Evolutionary conservation across 2,888 invertebrate species (phyloP), one percentile per base, ranked within the genome.

Genomic region (Sarcophaga caerulescens): DNA sequence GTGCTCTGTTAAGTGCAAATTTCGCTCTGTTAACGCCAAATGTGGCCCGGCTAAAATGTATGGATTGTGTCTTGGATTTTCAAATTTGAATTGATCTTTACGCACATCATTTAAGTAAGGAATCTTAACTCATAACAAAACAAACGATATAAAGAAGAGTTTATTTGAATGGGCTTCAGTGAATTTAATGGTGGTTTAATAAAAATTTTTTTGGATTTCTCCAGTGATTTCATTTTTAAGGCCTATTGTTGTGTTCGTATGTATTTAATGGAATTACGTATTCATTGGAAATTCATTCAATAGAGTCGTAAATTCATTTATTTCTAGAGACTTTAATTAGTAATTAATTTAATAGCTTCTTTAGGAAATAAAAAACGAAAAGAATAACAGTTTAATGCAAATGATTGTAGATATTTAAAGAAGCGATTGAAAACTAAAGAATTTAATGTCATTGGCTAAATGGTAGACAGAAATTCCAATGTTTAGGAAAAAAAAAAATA

Each of bases 231-330:
- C 21, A 25, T 75, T 47, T 47, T 57, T 25, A 8, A 63, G 35
- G 35, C 35, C 8, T 62, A 35, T 35, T 35, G 35, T 35, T 8
- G 35, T 35, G 8, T 8, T 10, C 10, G 8, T 14, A 14, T 10
- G 14, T 17, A 23, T 52, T 25, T 45, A 63, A 52, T 63, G 47
- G 52, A 45, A 75, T 59, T 23, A 68, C 45, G 21, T 11, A 66
- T 76, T 76, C 68, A n/a, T 68, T 59, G 35, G 57, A 59, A 66
- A 44, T 57, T 66, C 8, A n/a, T 19, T 65, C 35, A 10, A 35
- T 14, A 12, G 52, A 14, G 52, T 52, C 52, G 52, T 52, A 52
- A 52, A 17, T 14, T 14, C 52, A 17, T 52, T 52, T 17, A 52
- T 52, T 69, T 52, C 8, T 23, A 59, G 14, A 68, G 12, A 17